A percentile compares a stretch with the other conserved stretches of the same genome.
Conservation (phyloP, 2,113 vertebrate genomes). For the Acrocephalus arundinaceus region DNA sequence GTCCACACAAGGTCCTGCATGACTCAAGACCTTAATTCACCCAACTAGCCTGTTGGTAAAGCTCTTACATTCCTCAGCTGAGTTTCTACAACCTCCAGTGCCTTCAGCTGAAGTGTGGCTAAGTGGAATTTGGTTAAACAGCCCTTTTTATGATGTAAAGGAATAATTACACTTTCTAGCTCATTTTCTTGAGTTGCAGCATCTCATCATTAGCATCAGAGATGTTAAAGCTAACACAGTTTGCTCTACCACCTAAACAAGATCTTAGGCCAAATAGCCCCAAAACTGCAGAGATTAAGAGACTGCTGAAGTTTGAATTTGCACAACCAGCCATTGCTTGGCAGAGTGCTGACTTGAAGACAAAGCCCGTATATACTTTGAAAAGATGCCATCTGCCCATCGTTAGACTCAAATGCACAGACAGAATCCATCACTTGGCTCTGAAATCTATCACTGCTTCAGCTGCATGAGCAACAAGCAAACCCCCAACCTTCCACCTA, state of each 20-base stretch:
- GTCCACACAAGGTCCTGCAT: accelerated
- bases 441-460: background rate
- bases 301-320: background rate
- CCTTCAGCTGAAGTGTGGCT: background rate
- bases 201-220: background rate
- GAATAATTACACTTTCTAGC: background rate
- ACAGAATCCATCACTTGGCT: background rate
- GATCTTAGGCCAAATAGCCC: background rate
- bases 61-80: background rate
- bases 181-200: background rate
- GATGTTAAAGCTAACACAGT: background rate
- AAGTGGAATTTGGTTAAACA: background rate
- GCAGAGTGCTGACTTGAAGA: background rate
- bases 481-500: background rate
- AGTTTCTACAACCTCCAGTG: background rate
- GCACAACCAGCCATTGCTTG: background rate
- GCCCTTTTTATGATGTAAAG: background rate
- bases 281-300: background rate
- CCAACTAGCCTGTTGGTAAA: accelerated
- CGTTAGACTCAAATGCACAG: background rate
- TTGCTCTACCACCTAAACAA: background rate
- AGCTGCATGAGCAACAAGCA: background rate
- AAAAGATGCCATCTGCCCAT: background rate
- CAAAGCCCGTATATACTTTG: background rate
- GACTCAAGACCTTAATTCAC: background rate